Evolutionary conservation across 2,113 vertebrate genomes (phyloP), one percentile per base, ranked within the genome.

Genomic region (Orthonyx spaldingii): DNA sequence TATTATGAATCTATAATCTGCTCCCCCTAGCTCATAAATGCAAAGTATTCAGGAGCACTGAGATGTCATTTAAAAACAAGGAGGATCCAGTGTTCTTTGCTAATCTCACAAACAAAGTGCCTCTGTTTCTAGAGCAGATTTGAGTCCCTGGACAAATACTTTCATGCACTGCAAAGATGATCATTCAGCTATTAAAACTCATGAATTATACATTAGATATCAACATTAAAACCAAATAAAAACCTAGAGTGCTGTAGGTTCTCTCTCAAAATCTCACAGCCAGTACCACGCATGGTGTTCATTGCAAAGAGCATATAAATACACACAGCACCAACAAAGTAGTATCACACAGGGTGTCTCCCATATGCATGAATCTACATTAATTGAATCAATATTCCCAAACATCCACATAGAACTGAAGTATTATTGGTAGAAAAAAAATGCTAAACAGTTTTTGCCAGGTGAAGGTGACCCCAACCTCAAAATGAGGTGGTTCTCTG

Each of bases 61-160:
- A 85, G 50, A 93, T 94, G 46, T 94, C 84, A 61, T 65, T 77
- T 69, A 32, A 94, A 93, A 72, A 59, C 42, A 71, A 65, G 63
- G 49, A 95, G 37, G 39, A 84, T 90, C 92, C 49, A 91, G 55
- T 80, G 18, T 11, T 94, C 71, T 92, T 82, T 72, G 56, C 65
- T 84, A 90, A 89, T 90, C 41, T 60, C 72, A 78, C 70, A 81
- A 92, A 95, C 32, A 88, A 94, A 86, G 71, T 90, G 81, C 17
- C 23, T 92, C 44, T 88, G 59, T 89, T 93, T 81, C 59, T 57
- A 89, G 14, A 87, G 60, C 9, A 61, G 16, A 72, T 89, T 79
- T 70, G 71, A 78, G 79, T 78, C 41, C 44, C 41, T 6, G 2
- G 64, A 60, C 4, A 92, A 93, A 81, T 32, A 7, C 33, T 79